A percentile compares a stretch with the other conserved stretches of the same genome.
These are phyloP conservation scores for Arge pagana DNA, from an alignment of 2,888 invertebrate species.

Conservation along the genomic window DNA sequence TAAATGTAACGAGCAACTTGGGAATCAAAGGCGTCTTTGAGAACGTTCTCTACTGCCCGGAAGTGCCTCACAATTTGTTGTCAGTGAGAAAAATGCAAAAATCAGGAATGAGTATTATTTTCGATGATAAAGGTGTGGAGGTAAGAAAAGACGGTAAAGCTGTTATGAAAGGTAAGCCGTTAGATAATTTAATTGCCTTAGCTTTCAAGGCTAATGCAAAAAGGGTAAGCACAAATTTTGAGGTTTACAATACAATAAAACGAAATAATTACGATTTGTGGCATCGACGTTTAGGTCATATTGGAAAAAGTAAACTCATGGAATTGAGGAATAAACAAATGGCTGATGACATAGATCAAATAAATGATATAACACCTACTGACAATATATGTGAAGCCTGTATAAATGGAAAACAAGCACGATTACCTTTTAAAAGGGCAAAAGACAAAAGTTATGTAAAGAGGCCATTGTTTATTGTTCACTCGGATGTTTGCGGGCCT, in stretches of 20 bases:
- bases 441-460: constrained; percentile 30
- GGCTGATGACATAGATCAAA: constrained; percentile 26
- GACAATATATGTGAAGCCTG: constrained; percentile 47
- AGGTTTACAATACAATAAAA: constrained; percentile 2
- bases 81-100: constrained; percentile 40
- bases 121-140: constrained; percentile 17
- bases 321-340: constrained; percentile 28
- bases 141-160: constrained; percentile 31
- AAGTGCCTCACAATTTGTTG: constrained; percentile 43
- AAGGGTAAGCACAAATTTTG: constrained; percentile 5
- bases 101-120: constrained; percentile 32
- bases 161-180: constrained; percentile 36
- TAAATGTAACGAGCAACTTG: constrained; percentile 39
- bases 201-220: no score
- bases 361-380: constrained; percentile 22
- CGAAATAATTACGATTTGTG: constrained; percentile 36
- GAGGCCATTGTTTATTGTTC: constrained; percentile 45
- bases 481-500: constrained; percentile 30
- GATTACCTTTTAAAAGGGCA: constrained; percentile 40
- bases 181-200: constrained; percentile 28
- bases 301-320: constrained; percentile 36
- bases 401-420: constrained; percentile 46
- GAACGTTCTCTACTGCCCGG: constrained; percentile 41
- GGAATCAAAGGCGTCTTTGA: constrained; percentile 31
- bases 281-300: constrained; percentile 42